These are phyloP conservation scores for Coelopa pilipes DNA, from an alignment of 2,888 invertebrate genomes.

Conservation along the genomic window DNA sequence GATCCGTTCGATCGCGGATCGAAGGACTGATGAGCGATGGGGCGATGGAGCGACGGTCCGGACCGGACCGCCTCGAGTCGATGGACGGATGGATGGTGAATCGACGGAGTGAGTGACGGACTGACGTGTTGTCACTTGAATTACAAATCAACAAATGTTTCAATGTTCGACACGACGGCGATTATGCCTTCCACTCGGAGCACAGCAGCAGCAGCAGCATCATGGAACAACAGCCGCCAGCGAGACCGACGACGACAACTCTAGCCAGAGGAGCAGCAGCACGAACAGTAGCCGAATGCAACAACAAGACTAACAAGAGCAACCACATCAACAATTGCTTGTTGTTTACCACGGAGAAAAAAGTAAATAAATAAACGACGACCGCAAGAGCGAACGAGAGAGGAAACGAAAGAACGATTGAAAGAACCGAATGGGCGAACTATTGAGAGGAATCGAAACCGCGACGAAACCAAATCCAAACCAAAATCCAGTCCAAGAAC, in stretches of 20 bases:
- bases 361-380: constrained; percentile 21
- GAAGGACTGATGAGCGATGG: background rate
- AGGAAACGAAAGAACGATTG: background rate
- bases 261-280: constrained; percentile 4
- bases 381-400: constrained; percentile 1
- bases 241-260: constrained; percentile 22
- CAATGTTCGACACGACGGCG: constrained; percentile 26
- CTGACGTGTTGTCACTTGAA: constrained; percentile 46
- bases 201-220: constrained; percentile 22
- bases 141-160: constrained; percentile 46
- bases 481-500: background rate
- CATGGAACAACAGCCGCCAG: constrained; percentile 18
- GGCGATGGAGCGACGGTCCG: background rate
- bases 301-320: constrained; percentile 32
- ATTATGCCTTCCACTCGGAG: constrained; percentile 17
- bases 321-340: constrained; percentile 40
- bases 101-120: constrained; percentile 35
- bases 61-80: constrained; percentile 22
- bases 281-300: constrained; percentile 17
- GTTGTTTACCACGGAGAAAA: constrained; percentile 23
- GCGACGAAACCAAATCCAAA: background rate
- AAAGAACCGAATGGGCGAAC: too few species aligned
- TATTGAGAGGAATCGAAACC: background rate
- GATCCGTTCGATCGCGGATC: too few species aligned
- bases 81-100: constrained; percentile 24